A percentile compares a stretch with the other conserved stretches of the same genome.
These are phyloP conservation scores for Rhizoglyphus robini DNA, from an alignment of 1,140 invertebrate species.

Conservation along the genomic window DNA sequence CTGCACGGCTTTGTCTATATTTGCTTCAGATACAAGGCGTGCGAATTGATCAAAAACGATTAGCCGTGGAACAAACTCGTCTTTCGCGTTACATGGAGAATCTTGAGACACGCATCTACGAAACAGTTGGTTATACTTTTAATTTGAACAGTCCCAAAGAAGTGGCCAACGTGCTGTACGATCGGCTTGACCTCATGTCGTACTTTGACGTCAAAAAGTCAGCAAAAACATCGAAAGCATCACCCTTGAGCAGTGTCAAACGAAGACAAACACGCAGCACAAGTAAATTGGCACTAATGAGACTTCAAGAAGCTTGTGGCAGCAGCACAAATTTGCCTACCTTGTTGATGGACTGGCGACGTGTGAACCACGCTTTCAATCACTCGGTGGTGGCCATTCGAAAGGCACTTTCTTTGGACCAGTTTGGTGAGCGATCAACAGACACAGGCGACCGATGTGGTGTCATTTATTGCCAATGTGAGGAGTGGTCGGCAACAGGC, in stretches of 20 bases:
- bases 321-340: constrained; percentile 53
- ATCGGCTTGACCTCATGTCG: constrained; percentile 27
- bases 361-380: constrained; percentile 53
- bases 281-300: constrained; percentile 61
- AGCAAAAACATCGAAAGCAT: too few relatives aligned
- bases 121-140: constrained; percentile 59
- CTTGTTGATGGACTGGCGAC: constrained; percentile 65
- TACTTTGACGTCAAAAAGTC: not conserved
- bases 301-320: constrained; percentile 39
- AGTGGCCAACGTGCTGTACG: constrained; percentile 41
- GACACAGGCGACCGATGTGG: too few relatives aligned
- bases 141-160: constrained; percentile 58
- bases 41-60: constrained; percentile 33
- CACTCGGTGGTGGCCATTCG: constrained; percentile 35
- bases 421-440: too few relatives aligned
- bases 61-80: constrained; percentile 25
- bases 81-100: constrained; percentile 42
- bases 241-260: too few relatives aligned
- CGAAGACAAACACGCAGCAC: constrained; percentile 38
- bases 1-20: constrained; percentile 48
- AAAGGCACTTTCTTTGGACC: not conserved
- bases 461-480: constrained; percentile 60
- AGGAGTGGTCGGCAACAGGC: constrained; percentile 68
- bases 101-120: constrained; percentile 57
- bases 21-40: constrained; percentile 72